phyloP scores from a whole-genome alignment of 2,797 vertebrate species.

The Intellagama lesueurii region DNA sequence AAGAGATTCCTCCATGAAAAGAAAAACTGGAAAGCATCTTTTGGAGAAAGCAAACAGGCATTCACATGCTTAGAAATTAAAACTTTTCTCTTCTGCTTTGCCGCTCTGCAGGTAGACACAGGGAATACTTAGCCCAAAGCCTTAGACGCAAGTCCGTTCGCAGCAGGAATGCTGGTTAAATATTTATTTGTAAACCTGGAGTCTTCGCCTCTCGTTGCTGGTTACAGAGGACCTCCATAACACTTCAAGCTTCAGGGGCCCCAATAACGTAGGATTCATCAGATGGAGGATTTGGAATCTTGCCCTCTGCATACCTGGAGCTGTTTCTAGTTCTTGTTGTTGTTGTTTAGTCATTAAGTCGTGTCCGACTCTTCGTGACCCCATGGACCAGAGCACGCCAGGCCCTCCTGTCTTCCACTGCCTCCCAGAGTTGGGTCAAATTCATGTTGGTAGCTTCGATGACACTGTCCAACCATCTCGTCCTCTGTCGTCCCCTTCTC shows the following conservation, averaged over 20 bases:
- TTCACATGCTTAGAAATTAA: conserved; percentile 48
- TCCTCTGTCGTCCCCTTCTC: no score
- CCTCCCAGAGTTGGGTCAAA: no score
- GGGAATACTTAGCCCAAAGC: conserved; percentile 50
- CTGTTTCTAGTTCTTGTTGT: no score
- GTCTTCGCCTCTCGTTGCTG: conserved; percentile 62
- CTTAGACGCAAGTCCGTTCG: conserved; percentile 20
- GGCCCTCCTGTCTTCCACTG: no score
- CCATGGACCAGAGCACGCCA: no score
- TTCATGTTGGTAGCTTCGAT: no score
- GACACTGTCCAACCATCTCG: no score
- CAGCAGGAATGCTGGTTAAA: conserved; percentile 69
- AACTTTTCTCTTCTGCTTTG: conserved; percentile 54
- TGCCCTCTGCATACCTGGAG: no score
- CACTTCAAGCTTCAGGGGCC: no score
- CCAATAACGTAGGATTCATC: neutral
- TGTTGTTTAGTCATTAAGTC: no score
- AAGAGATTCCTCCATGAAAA: neutral
- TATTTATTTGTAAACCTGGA: conserved; percentile 76
- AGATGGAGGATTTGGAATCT: neutral
- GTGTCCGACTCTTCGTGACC: no score
- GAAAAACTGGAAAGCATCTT: neutral
- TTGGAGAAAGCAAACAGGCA: conserved; percentile 28
- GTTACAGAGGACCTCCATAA: no score
- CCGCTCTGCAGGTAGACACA: conserved; percentile 62